Base-by-base conservation (phyloP, 2,797 vertebrate species). In the Echiichthys vipera region DNA sequence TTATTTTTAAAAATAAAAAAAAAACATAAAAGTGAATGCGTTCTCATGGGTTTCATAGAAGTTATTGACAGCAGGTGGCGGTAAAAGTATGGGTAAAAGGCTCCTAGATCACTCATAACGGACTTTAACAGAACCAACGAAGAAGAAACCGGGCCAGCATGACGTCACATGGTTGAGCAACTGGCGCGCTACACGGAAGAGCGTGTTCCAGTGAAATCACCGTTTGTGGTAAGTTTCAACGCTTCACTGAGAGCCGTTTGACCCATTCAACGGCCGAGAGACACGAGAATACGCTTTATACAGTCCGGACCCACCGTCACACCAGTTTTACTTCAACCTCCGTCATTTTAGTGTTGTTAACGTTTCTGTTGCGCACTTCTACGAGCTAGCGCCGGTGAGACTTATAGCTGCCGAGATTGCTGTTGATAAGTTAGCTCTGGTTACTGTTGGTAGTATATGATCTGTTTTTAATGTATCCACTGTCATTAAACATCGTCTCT, bases 111-210 rank as follows among this genome's bases (percentile, higher is more conserved):
- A 3, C 0, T 12, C 58, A 7, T 27, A 2, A 34, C 27, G 7
- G n/a, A 27, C n/a, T 0, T 24, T 0, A 2, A 17, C n/a, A 7
- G 1, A 30, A 36, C 8, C 34, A 11, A 54, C 24, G 68, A 83
- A 67, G 3, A 79, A 49, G 59, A 67, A 63, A 24, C 5, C 12
- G 0, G 0, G 24, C n/a, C 22, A 0, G 2, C n/a, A 18, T 89
- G 86, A 92, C 89, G 84, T 91, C 86, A 90, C 39, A 20, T 1
- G 3, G 1, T 84, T 74, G 24, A 47, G 78, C 59, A 76, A 90
- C 86, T 83, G 87, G 90, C 87, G 85, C 82, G 88, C 81, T 1
- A 42, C 10, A n/a, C 71, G 73, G 74, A 78, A 67, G 10, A 77
- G 24, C 50, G 78, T 72, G 39, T 67, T 62, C 37, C 2, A n/a